These are phyloP conservation scores for Trichonephila clavata DNA, from an alignment of 1,140 invertebrate genomes.

Conservation along the genomic window DNA sequence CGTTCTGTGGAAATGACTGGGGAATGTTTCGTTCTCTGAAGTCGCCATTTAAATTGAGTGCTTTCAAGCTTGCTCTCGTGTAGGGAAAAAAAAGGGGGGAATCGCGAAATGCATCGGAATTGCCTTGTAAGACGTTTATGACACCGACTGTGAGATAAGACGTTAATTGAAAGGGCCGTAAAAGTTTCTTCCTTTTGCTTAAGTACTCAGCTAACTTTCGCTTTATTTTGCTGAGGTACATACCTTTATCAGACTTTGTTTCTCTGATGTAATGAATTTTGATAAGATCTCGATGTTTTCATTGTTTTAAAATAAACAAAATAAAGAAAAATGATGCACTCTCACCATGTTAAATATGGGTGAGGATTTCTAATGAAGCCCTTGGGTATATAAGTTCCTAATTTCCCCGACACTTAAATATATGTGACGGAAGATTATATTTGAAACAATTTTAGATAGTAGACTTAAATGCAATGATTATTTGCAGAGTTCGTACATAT, in stretches of 20 bases:
- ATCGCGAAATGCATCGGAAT: slow-evolving; percentile 5
- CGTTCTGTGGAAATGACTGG: not conserved
- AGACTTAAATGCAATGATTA: no score
- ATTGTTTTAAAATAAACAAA: not conserved
- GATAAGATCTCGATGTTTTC: not conserved
- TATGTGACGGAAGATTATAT: no score
- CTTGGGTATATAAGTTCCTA: no score
- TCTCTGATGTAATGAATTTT: not conserved
- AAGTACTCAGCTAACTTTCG: not conserved
- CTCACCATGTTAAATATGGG: no score
- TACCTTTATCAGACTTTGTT: not conserved
- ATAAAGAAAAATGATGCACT: not conserved
- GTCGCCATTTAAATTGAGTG: slow-evolving; percentile 17
- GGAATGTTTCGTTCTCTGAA: not conserved
- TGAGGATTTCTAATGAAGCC: no score
- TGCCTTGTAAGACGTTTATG: slow-evolving; percentile 27
- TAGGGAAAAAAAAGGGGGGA: not conserved
- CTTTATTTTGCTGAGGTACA: not conserved
- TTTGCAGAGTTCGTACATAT: no score
- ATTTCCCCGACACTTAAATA: no score
- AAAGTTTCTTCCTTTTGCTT: not conserved
- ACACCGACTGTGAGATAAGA: slow-evolving; percentile 24
- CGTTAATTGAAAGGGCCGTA: slow-evolving; percentile 25
- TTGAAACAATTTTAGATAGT: no score
- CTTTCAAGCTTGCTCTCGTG: not conserved